Percentiles rank a stretch among this genome's conserved stretches.
These are phyloP conservation scores for Falco columbarius DNA, from an alignment of 2,797 vertebrate genomes.

Conservation along the genomic window DNA sequence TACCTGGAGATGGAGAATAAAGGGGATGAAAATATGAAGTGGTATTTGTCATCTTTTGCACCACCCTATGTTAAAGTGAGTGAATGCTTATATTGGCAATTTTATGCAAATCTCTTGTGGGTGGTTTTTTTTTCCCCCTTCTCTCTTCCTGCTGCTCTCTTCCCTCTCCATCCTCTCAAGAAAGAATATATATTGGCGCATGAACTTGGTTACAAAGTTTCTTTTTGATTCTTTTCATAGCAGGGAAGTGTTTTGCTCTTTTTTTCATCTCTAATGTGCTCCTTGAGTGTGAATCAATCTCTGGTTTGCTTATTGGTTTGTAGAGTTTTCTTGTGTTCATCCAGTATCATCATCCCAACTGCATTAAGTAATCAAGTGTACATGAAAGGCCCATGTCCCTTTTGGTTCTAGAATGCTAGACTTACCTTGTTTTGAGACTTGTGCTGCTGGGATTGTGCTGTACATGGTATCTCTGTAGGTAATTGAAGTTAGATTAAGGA, in stretches of 20 bases:
- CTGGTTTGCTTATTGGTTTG: neutral
- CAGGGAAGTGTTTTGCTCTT: neutral
- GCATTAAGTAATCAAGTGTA: neutral
- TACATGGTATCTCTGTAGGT: neutral
- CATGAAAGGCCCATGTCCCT: neutral
- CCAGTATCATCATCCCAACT: neutral
- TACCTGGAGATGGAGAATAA: slow-evolving; percentile 88
- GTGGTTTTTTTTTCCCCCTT: neutral
- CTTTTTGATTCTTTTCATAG: neutral
- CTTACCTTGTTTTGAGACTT: neutral
- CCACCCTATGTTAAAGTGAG: slow-evolving; percentile 94
- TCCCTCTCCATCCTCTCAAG: neutral
- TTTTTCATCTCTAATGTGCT: neutral
- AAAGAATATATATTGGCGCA: neutral
- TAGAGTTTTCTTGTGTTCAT: neutral
- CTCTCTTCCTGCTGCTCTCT: neutral
- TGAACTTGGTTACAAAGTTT: neutral
- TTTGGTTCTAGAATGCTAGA: neutral
- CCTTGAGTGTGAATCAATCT: neutral
- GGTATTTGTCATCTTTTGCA: slow-evolving; percentile 92
- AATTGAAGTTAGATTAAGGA: neutral
- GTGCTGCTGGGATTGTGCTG: neutral
- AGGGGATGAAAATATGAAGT: slow-evolving; percentile 83
- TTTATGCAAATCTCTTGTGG: neutral
- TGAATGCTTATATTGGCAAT: neutral